phyloP scores from a whole-genome alignment of 2,888 invertebrate species.

The Ypsolopha scabrella region DNA sequence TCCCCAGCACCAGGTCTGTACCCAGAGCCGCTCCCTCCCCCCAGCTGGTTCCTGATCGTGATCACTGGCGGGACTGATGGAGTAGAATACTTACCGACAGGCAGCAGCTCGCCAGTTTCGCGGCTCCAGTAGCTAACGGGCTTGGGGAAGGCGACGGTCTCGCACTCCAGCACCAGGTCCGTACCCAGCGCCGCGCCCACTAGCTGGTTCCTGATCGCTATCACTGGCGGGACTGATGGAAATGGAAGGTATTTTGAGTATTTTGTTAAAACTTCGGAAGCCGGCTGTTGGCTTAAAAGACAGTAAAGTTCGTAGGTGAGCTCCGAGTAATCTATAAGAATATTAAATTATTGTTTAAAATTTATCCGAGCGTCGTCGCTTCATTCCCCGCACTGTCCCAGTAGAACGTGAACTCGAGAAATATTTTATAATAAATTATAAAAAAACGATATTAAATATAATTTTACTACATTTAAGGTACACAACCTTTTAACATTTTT shows the following conservation, averaged over 20 bases:
- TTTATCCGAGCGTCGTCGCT: no score
- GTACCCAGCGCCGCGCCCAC: slow-evolving; percentile 84
- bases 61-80: slow-evolving; percentile 85
- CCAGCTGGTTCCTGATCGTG: slow-evolving; percentile 84
- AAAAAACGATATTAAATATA: no score
- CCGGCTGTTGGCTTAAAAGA: no score
- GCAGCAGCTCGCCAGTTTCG: slow-evolving; percentile 80
- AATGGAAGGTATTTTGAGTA: background rate
- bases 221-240: slow-evolving; percentile 83
- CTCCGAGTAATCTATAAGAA: no score
- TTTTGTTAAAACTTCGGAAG: no score
- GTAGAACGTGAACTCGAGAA: no score
- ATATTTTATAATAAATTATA: no score
- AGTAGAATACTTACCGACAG: slow-evolving; percentile 72
- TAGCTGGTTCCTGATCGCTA: slow-evolving; percentile 85
- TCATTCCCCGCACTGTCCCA: no score
- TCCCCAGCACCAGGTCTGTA: slow-evolving; percentile 77
- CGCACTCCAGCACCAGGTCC: slow-evolving; percentile 81
- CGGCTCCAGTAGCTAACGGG: slow-evolving; percentile 90
- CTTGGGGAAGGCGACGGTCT: slow-evolving; percentile 87
- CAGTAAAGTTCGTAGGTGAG: no score
- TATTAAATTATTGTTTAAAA: no score
- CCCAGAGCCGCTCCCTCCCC: slow-evolving; percentile 83
- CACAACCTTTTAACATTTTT: no score
- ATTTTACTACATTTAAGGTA: no score